Conservation (phyloP, 2,888 invertebrate species). For the Cheilosia urbana region DNA sequence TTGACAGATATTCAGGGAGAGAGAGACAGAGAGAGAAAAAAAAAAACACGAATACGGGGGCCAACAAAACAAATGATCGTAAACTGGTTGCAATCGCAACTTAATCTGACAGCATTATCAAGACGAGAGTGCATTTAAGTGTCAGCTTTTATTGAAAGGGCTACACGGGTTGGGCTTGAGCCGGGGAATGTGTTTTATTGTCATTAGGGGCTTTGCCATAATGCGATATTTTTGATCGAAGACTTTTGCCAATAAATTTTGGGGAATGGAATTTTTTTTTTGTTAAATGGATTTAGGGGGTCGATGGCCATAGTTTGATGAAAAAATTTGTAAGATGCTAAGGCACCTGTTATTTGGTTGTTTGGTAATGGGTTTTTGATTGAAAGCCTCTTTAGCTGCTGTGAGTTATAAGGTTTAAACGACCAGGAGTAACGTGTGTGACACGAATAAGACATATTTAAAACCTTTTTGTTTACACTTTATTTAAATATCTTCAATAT, state of each 20-base stretch:
- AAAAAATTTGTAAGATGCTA: background rate
- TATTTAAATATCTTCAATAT: no score
- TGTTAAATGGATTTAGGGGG: constrained; percentile 1
- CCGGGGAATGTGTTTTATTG: constrained; percentile 8
- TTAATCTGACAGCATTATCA: constrained; percentile 71
- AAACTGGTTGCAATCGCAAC: constrained; percentile 68
- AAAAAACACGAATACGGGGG: constrained; percentile 16
- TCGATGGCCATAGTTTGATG: constrained; percentile 1
- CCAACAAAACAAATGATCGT: constrained; percentile 46
- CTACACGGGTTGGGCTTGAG: constrained; percentile 22
- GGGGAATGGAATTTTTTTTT: background rate
- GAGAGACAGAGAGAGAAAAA: background rate
- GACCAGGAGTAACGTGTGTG: no score
- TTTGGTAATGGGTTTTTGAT: no score
- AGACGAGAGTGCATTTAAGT: constrained; percentile 72
- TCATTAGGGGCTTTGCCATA: constrained; percentile 46
- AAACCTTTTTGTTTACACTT: no score
- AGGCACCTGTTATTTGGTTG: background rate
- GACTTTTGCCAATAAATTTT: constrained; percentile 13
- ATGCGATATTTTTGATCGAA: constrained; percentile 53
- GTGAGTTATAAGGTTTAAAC: no score
- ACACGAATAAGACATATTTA: no score
- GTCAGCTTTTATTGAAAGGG: constrained; percentile 64
- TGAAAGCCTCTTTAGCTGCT: no score
- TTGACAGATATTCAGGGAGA: background rate